Conservation (phyloP, 2,113 vertebrate species). For the Cranoglanis bouderius region DNA sequence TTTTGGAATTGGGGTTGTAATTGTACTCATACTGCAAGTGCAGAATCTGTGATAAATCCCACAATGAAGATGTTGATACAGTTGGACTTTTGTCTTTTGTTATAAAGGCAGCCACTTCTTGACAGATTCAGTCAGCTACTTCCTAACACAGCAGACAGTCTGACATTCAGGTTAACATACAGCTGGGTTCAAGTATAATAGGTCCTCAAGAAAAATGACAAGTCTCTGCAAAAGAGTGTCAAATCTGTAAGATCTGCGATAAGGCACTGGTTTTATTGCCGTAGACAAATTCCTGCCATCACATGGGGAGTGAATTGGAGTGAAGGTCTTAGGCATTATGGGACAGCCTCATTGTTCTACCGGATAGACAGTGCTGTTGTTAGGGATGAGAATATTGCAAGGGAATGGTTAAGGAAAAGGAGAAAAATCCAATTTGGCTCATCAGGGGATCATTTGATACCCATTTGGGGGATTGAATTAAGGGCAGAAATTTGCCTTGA, state of each 20-base stretch:
- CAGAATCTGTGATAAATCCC: background rate
- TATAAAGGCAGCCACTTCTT: background rate
- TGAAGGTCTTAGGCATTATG: background rate
- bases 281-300: background rate
- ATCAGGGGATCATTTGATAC: conserved; percentile 20
- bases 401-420: background rate
- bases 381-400: background rate
- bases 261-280: background rate
- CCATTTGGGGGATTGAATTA: conserved; percentile 21
- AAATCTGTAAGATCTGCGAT: background rate
- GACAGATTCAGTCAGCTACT: background rate
- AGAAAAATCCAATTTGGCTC: conserved; percentile 17
- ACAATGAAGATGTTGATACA: background rate
- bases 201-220: background rate
- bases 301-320: background rate
- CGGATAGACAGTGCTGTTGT: background rate
- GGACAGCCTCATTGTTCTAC: background rate
- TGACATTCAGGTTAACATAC: background rate
- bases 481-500: conserved; percentile 30
- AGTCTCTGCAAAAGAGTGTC: background rate
- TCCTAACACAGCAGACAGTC: background rate
- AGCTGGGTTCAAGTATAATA: background rate
- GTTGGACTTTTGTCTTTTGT: background rate
- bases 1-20: no score
- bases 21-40: background rate